phyloP scores from a whole-genome alignment of 2,113 vertebrate genomes.

The Dendropsophus ebraccatus region DNA sequence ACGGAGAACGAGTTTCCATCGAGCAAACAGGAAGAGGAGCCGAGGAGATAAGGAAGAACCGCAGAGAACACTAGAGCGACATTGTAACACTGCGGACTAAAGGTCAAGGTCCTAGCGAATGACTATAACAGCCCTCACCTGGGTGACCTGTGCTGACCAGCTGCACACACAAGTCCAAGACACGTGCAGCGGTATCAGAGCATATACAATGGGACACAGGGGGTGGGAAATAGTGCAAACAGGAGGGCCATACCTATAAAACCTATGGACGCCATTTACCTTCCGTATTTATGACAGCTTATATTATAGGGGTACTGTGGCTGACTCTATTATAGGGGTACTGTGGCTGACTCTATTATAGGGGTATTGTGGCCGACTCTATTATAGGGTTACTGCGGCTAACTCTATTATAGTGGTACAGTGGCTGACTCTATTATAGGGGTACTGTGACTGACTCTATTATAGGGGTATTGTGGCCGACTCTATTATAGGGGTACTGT shows the following conservation, averaged over 20 bases:
- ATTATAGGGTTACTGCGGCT: not conserved
- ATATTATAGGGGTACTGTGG: not conserved
- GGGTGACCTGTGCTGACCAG: not conserved
- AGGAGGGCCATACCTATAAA: not conserved
- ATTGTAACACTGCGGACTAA: not conserved
- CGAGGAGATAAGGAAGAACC: conserved; percentile 15
- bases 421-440: not conserved
- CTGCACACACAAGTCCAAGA: too few relatives aligned
- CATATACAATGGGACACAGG: not conserved
- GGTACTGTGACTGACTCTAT: not conserved
- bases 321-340: not conserved
- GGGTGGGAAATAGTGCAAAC: not conserved
- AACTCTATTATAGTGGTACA: not conserved
- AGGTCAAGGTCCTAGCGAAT: not conserved
- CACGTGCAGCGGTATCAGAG: not conserved
- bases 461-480: not conserved
- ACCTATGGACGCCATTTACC: not conserved
- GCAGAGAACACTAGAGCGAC: not conserved
- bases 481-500: not conserved
- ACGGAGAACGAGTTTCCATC: conserved; percentile 14
- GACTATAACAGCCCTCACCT: not conserved
- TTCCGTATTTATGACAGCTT: not conserved
- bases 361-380: not conserved
- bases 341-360: not conserved
- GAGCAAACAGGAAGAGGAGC: conserved; percentile 53